These are phyloP conservation scores for Amblyopsis hoosieri DNA, from an alignment of 2,797 vertebrate genomes.

Conservation along the genomic window DNA sequence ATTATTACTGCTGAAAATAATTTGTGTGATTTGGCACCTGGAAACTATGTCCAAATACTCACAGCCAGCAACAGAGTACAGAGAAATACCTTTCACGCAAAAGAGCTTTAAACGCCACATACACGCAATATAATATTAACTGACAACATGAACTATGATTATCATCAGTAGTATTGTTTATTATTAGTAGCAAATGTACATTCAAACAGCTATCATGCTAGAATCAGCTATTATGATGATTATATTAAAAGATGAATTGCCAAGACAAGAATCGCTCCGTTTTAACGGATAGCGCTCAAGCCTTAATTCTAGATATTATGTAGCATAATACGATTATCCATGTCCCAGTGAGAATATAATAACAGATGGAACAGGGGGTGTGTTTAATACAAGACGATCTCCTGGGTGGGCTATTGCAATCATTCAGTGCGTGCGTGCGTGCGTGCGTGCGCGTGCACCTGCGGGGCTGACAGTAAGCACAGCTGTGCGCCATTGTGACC, in stretches of 20 bases:
- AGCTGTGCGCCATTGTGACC: constrained; percentile 48
- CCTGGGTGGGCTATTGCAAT: constrained; percentile 58
- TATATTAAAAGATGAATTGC: constrained; percentile 18
- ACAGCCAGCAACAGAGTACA: no score
- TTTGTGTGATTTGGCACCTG: no score
- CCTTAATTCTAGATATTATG: constrained; percentile 31
- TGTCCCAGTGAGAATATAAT: constrained; percentile 45
- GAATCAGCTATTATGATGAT: constrained; percentile 4
- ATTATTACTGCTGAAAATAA: no score
- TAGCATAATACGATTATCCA: constrained; percentile 51
- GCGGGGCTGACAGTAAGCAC: constrained; percentile 59
- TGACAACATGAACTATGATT: not conserved
- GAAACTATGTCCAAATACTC: no score
- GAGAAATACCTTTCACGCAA: no score
- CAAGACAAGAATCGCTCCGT: no score
- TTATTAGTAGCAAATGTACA: not conserved
- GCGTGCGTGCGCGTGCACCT: constrained; percentile 32
- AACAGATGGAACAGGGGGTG: constrained; percentile 56
- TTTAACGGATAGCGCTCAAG: constrained; percentile 9
- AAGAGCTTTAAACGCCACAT: not conserved
- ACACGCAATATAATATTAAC: not conserved
- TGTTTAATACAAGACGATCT: constrained; percentile 66
- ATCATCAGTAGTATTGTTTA: not conserved
- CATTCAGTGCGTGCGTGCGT: constrained; percentile 40
- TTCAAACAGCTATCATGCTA: constrained; percentile 2